phyloP scores from a whole-genome alignment of 1,140 invertebrate genomes.

The Fopius arisanus region DNA sequence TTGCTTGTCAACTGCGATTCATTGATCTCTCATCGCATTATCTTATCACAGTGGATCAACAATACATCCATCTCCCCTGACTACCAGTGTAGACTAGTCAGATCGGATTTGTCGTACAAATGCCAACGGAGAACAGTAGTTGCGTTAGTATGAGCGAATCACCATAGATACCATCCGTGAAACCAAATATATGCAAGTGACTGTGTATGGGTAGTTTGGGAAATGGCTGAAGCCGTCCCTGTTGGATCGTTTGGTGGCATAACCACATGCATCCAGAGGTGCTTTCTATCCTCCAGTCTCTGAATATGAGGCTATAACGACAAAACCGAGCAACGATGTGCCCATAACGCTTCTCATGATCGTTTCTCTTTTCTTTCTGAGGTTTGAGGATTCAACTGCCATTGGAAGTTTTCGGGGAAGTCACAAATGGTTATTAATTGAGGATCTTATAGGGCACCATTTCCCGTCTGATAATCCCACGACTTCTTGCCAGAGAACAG shows the following conservation, averaged over 20 bases:
- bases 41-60: not conserved
- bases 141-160: constrained; percentile 2
- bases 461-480: not conserved
- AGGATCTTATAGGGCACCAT: not conserved
- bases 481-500: not conserved
- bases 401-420: not conserved
- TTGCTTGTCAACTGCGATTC: not conserved
- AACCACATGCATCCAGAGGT: not conserved
- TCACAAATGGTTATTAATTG: not conserved
- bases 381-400: not conserved
- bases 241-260: not conserved
- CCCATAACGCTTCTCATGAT: not conserved
- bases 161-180: not conserved
- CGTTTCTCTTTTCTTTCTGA: not conserved
- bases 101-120: constrained; percentile 11
- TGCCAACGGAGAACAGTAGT: constrained; percentile 1
- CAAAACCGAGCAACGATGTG: not conserved
- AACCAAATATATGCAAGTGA: not conserved
- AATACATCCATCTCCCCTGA: not conserved
- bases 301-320: not conserved
- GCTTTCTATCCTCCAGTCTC: not conserved
- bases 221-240: not conserved
- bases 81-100: constrained; percentile 8
- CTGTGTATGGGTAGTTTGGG: constrained; percentile 2
- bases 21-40: constrained; percentile 9